Base-by-base conservation (phyloP, 2,888 invertebrate genomes). In the Oscheius myriophilus region DNA sequence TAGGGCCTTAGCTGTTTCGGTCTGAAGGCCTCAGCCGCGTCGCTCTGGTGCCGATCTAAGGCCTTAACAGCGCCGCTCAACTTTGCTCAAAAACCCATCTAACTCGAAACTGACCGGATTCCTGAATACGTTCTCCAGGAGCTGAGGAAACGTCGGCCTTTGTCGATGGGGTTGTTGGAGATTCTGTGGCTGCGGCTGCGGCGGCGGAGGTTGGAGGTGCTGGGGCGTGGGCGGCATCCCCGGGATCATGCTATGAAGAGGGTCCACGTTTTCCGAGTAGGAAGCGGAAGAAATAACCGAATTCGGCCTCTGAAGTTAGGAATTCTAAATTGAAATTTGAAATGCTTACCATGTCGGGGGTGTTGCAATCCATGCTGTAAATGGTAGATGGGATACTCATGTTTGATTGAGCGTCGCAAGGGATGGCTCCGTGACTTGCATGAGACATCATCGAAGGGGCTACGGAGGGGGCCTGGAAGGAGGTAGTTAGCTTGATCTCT, bases 401-500 rank as follows among this genome's bases (percentile, higher is more conserved):
- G 9, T 12, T 26, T 2, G 61, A 61, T 1, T n/a, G n/a, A n/a
- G 26, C 46, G 16, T 25, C 21, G 26, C 45, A 25, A 39, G 26
- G 49, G 21, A n/a, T 39, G 33, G 25, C n/a, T n/a, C 46, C 21
- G 7, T 21, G 9, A 14, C 49, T 49, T 39, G 18, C 26, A 21
- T 46, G n/a, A 39, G 61, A 61, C 61, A 61, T 61, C 16, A 61
- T 26, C 9, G 61, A 61, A 1, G 61, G 61, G n/a, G 61, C 49
- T 2, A 49, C 61, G 2, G 61, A 61, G 9, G 61, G 61, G 3
- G 26, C 26, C 39, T 54, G 49, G 18, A 49, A 18, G 1, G 23
- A 18, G 18, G 49, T 1, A 3, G 18, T 18, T 21, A 25, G 25
- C 23, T 1, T n/a, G 7, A 33, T 33, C 33, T 33, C 33, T 33